Percentiles rank a stretch among this genome's conserved stretches.
Evolutionary conservation across 2,888 invertebrate species (phyloP).

Genomic region (Drosophila lacicola): DNA sequence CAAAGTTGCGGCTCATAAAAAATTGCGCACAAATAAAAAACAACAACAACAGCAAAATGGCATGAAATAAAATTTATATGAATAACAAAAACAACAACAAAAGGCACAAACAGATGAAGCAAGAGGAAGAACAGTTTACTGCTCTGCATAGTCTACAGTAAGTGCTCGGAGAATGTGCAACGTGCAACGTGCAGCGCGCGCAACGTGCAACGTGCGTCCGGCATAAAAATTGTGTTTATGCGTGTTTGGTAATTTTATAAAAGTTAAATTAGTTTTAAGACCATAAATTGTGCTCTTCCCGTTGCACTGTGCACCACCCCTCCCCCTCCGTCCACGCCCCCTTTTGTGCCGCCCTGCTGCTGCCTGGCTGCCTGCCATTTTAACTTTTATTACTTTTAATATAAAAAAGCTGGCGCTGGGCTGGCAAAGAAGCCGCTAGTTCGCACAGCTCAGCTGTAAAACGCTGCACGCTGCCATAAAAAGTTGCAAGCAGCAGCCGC

Average conservation of each 20-base stretch:
- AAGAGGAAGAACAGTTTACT: conserved; percentile 70
- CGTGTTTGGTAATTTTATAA: conserved; percentile 81
- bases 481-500: conserved; percentile 39
- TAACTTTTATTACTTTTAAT: conserved; percentile 81
- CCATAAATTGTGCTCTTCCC: conserved; percentile 72
- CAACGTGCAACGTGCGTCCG: conserved; percentile 72
- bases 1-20: conserved; percentile 79
- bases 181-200: conserved; percentile 54
- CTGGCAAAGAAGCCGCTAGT: conserved; percentile 50
- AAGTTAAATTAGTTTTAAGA: conserved; percentile 81
- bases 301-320: conserved; percentile 7
- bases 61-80: conserved; percentile 79
- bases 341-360: not conserved
- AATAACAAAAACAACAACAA: conserved; percentile 67
- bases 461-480: conserved; percentile 59
- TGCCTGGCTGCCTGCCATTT: conserved; percentile 59
- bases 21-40: conserved; percentile 65
- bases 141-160: conserved; percentile 40
- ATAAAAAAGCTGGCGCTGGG: conserved; percentile 70
- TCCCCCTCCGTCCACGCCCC: not conserved
- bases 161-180: conserved; percentile 27
- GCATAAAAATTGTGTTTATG: conserved; percentile 82
- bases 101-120: conserved; percentile 16
- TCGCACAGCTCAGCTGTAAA: conserved; percentile 67
- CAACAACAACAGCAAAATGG: conserved; percentile 49